Conservation (phyloP, 2,888 invertebrate species). For the Watsonalla cultraria region DNA sequence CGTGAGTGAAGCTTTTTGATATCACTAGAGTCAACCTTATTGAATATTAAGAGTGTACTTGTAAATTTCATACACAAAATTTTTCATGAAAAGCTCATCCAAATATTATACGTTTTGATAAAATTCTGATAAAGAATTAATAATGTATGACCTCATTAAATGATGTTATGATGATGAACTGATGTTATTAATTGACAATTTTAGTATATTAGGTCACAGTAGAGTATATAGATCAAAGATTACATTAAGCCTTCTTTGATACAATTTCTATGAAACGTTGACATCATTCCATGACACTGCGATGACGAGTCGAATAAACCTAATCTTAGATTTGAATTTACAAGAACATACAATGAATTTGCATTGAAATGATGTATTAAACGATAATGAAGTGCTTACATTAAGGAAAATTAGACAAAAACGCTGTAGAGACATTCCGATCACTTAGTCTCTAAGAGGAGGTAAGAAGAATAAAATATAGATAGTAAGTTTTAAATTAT, state of each 20-base stretch:
- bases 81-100: too few relatives aligned
- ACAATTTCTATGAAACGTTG: constrained; percentile 7
- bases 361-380: neutral
- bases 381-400: neutral
- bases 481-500: too few relatives aligned
- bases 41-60: too few relatives aligned
- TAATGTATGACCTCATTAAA: too few relatives aligned
- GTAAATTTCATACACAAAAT: too few relatives aligned
- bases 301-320: neutral
- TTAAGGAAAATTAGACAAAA: neutral
- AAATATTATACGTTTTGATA: too few relatives aligned
- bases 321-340: neutral
- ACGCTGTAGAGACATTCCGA: neutral
- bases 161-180: too few relatives aligned
- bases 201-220: neutral
- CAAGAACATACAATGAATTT: neutral
- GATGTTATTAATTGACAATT: neutral
- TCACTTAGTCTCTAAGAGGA: neutral
- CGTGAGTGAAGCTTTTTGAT: too few relatives aligned
- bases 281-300: constrained; percentile 8
- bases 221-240: neutral
- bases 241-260: neutral
- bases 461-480: too few relatives aligned
- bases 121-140: too few relatives aligned
- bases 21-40: too few relatives aligned